Evolutionary conservation across 2,888 invertebrate genomes (phyloP).

Genomic region (Andrena haemorrhoa): DNA sequence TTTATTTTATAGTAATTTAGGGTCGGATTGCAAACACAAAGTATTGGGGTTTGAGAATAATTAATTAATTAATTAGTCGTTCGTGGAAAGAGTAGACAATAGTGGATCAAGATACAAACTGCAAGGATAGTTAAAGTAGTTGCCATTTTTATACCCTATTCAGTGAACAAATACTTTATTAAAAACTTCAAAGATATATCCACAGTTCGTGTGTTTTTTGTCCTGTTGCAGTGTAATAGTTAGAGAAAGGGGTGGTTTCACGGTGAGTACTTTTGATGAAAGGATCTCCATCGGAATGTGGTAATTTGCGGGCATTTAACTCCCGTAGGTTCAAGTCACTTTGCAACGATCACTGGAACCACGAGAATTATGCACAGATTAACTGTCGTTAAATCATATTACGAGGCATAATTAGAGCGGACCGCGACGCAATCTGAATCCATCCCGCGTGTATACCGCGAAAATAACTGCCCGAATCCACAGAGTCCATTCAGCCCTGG

Average conservation of each 20-base stretch:
- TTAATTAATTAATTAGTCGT: too few species aligned
- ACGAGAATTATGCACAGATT: slow-evolving; percentile 57
- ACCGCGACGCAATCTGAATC: slow-evolving; percentile 64
- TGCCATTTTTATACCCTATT: too few species aligned
- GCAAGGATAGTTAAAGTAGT: too few species aligned
- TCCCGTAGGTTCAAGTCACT: slow-evolving; percentile 15
- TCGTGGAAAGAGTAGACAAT: too few species aligned
- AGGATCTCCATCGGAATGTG: not conserved
- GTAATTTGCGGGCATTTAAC: not conserved
- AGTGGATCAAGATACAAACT: too few species aligned
- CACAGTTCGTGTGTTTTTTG: not conserved
- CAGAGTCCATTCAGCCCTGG: slow-evolving; percentile 60
- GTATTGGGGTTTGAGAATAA: too few species aligned
- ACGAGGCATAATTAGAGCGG: slow-evolving; percentile 60
- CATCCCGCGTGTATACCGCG: slow-evolving; percentile 54
- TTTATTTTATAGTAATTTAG: too few species aligned
- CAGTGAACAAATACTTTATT: too few species aligned
- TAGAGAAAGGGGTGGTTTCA: not conserved
- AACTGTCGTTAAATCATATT: slow-evolving; percentile 64
- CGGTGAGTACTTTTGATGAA: not conserved
- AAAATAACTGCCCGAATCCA: slow-evolving; percentile 65
- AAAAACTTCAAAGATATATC: not conserved
- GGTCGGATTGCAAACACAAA: too few species aligned
- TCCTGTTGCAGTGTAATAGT: not conserved
- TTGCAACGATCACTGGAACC: slow-evolving; percentile 19